Conservation (phyloP, 2,113 vertebrate species). For the Tachycineta bicolor region DNA sequence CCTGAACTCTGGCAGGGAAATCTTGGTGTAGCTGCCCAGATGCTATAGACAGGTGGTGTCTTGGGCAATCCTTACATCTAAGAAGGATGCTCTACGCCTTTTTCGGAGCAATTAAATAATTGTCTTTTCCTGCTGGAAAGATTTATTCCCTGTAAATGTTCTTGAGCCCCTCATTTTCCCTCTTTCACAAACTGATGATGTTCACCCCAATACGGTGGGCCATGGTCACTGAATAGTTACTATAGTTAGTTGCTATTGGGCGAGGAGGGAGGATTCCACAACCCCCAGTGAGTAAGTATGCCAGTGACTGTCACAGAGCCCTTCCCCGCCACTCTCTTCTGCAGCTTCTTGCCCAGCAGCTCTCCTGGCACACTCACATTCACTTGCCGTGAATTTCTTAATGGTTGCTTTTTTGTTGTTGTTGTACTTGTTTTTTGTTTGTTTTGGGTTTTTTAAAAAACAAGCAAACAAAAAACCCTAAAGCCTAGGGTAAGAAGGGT, state of each 20-base stretch:
- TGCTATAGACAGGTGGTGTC: neutral
- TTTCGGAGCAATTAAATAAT: neutral
- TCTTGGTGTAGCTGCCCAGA: neutral
- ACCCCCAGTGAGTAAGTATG: neutral
- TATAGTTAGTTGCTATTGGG: neutral
- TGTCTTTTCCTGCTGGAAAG: neutral
- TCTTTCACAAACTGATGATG: neutral
- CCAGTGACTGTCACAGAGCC: neutral
- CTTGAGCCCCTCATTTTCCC: neutral
- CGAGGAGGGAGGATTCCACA: neutral
- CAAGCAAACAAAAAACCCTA: neutral
- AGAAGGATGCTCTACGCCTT: neutral
- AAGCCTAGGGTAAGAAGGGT: neutral
- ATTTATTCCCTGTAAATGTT: neutral
- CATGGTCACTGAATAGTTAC: neutral
- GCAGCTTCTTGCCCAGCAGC: neutral
- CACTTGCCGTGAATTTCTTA: neutral
- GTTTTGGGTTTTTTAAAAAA: neutral
- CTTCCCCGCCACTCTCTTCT: neutral
- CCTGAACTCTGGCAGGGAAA: neutral
- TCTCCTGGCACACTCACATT: neutral
- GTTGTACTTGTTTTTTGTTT: no score
- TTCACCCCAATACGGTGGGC: neutral
- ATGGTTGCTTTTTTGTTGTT: no score
- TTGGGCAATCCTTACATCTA: neutral